Evolutionary conservation across 2,113 vertebrate genomes (phyloP), one percentile per base, ranked within the genome.

Genomic region (Anguilla rostrata): DNA sequence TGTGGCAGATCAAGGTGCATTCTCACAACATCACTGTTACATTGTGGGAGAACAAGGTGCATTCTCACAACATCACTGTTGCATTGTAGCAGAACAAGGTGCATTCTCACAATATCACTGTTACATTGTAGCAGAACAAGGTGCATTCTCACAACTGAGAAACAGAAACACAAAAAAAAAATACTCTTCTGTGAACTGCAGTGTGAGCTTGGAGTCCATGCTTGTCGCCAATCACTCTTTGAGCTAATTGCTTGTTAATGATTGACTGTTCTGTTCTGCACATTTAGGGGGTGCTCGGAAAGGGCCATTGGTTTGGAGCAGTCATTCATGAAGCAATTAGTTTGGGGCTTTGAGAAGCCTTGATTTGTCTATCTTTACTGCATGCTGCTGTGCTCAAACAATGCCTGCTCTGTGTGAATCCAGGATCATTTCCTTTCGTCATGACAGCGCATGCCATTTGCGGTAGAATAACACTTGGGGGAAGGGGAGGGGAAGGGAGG

Each of bases 171-270:
- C 39, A 39, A 57, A 49, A 43, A 41, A 85, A 40, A 85, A 85
- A 78, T 29, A 39, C 29, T 79, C 18, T 60, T 85, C 9, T 8
- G 63, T 71, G 63, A 71, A n/a, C 39, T 8, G 3, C 11, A 40
- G 26, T 41, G 39, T 8, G 56, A 66, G 60, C 29, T 66, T 39
- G 29, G 9, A 34, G 84, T n/a, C 12, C 9, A n/a, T 57, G 49
- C 14, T 71, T 46, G 85, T 49, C 56, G n/a, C 49, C 56, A 53
- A 34, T 63, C 43, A 40, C 39, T 66, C 39, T 46, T 86, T 20
- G 34, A 43, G 39, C 78, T 81, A 85, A 85, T 86, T 81, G 85
- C 85, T 86, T 78, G 41, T 60, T 86, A 86, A 86, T 63, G 85
- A 86, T 82, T 39, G 26, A 46, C 53, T 81, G 29, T 22, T 79